Base-by-base conservation (phyloP, 2,888 invertebrate species). In the Leucoma salicis region DNA sequence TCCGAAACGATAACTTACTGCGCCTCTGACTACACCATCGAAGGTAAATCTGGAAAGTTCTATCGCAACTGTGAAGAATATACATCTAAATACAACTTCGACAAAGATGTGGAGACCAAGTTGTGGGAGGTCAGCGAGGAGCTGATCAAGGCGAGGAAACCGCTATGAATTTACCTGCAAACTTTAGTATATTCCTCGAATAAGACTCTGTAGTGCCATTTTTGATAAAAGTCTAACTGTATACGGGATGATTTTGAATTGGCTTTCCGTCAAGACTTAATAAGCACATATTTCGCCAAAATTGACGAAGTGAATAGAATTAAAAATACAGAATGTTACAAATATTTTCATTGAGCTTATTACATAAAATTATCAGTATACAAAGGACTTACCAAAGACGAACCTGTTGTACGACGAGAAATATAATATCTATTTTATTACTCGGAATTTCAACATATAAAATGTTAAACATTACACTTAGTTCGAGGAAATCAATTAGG, bases 1-100 rank as follows among this genome's bases (percentile, higher is more conserved):
- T 92, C 94, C 0, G 94, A 96, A 78, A 95, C 95, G 1, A 91
- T 95, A 14, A 81, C 96, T 8, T 93, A 93, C 76, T 95, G 95
- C 71, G 95, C 95, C 0, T 92, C 94, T 0, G 94, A 94, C 48
- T 79, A 82, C 67, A 73, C 66, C 46, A 68, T 90, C 42, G 89
- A 90, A 40, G 91, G 92, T 0, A 92, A 93, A 63, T 92, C 92
- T 12, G 96, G 97, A 7, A 89, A 90, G 53, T 91, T 96, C 66
- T 97, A 96, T 76, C 91, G 94, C 32, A 93, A 96, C 74, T 95
- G 96, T 65, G 86, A 83, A 14, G 90, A 91, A 39, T 94, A 92
- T 70, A 82, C 82, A 35, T 92, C 94, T 0, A 92, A 91, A 48
- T 87, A 92, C 35, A 80, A 91, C 14, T 91, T 94, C 59, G 91